A percentile compares a stretch with the other conserved stretches of the same genome.
Evolutionary conservation across 2,888 invertebrate species (phyloP).

Genomic region (Spatulosminthurus flaviceps): DNA sequence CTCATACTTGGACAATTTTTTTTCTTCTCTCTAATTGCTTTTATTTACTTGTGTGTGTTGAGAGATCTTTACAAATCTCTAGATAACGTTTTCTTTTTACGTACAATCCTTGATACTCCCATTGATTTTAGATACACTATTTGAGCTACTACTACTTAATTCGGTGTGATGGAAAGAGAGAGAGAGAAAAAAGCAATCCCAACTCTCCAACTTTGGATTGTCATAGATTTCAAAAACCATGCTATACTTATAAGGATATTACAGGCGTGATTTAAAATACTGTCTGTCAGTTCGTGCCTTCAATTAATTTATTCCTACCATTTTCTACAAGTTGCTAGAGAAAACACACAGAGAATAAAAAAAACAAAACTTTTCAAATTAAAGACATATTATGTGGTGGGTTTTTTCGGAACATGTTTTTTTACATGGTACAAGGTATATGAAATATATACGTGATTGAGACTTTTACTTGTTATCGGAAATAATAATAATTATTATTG

Average conservation of each 20-base stretch:
- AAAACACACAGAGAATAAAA: no score
- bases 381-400: no score
- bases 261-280: slow-evolving; percentile 12
- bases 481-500: neutral
- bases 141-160: neutral
- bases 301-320: neutral
- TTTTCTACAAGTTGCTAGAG: neutral
- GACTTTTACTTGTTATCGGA: neutral
- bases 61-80: no score
- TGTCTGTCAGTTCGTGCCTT: slow-evolving; percentile 1
- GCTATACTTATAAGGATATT: slow-evolving; percentile 1
- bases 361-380: no score
- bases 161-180: neutral
- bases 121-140: neutral
- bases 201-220: slow-evolving; percentile 16
- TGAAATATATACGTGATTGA: neutral
- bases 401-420: no score
- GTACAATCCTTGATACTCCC: neutral
- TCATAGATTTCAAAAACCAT: neutral
- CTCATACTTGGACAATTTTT: neutral
- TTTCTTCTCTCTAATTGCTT: neutral
- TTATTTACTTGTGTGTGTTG: neutral
- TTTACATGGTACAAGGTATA: neutral
- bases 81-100: neutral
- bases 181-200: neutral